Evolutionary conservation across 2,113 vertebrate species (phyloP), one percentile per base, ranked within the genome.

Genomic region (Echinops telfairi): DNA sequence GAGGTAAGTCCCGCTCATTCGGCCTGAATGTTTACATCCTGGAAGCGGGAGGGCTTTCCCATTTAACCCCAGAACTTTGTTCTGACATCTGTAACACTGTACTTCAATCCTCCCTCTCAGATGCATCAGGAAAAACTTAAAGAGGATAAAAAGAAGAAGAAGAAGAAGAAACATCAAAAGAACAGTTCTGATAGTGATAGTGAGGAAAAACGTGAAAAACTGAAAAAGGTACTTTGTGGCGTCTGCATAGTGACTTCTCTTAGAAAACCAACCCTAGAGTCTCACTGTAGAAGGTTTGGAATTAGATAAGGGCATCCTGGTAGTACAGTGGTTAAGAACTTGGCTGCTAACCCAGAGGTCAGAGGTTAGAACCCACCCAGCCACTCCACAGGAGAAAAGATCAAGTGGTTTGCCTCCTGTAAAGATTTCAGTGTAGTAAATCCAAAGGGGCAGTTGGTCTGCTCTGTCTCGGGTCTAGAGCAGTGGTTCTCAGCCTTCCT

Each of bases 71-170:
- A 6, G n/a, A 82, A 53, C 31, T 88, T 94, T 83, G 60, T 89
- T 76, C 82, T 92, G 53, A n/a, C 27, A 27, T 23, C 22, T 78
- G 81, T 81, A 40, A 83, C n/a, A 12, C 27, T 84, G 0, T 47
- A 11, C 88, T 82, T 96, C n/a, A 73, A 94, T 94, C n/a, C 19
- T 76, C 36, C 31, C 22, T 95, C 81, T 66, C 95, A 99, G 99
- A 98, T 99, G 92, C 99, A 99, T 94, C 99, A 98, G 92, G 99
- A 99, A 93, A 99, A 99, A 96, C 98, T 99, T 96, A 99, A 99
- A 90, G 98, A 98, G 11, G 98, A 99, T 70, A 99, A 99, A 88
- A 99, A 99, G 98, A 99, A 99, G 97, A 99, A 99, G 87, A 99
- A 99, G 98, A 99, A 98, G 96, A 99, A 98, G 94, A 99, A 98